Evolutionary conservation across 2,113 vertebrate genomes (phyloP).

Genomic region (Alligator sinensis): DNA sequence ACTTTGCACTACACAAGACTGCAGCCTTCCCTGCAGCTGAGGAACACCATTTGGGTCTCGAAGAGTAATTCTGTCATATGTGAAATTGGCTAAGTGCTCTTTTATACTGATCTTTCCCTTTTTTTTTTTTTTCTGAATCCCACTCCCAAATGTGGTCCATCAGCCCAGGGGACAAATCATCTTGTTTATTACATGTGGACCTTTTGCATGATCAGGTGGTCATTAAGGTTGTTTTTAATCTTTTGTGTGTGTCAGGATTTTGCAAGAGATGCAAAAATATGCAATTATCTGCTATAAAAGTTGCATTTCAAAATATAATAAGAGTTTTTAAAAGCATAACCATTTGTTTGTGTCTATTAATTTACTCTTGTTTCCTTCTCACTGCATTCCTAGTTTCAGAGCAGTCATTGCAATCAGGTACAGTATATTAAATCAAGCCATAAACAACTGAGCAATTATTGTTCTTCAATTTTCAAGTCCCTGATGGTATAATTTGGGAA

Average conservation of each 20-base stretch:
- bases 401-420: slow-evolving; percentile 99
- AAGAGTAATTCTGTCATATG: not conserved
- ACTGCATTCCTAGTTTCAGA: slow-evolving; percentile 94
- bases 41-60: fast-evolving
- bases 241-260: not conserved
- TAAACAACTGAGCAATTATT: slow-evolving; percentile 19
- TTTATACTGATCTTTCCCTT: not conserved
- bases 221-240: not conserved
- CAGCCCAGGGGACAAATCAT: not conserved
- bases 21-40: not conserved
- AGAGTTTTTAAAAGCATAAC: not conserved
- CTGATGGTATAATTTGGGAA: not conserved
- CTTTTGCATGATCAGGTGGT: not conserved
- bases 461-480: slow-evolving; percentile 29
- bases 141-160: not conserved
- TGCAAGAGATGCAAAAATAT: not conserved
- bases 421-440: slow-evolving; percentile 79
- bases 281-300: not conserved
- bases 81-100: not conserved
- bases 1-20: not conserved
- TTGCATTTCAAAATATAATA: not conserved
- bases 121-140: not conserved
- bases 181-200: not conserved
- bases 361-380: slow-evolving; percentile 79
- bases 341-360: slow-evolving; percentile 47